Conservation (phyloP, 2,888 invertebrate genomes). For the Amphimallon solstitiale region DNA sequence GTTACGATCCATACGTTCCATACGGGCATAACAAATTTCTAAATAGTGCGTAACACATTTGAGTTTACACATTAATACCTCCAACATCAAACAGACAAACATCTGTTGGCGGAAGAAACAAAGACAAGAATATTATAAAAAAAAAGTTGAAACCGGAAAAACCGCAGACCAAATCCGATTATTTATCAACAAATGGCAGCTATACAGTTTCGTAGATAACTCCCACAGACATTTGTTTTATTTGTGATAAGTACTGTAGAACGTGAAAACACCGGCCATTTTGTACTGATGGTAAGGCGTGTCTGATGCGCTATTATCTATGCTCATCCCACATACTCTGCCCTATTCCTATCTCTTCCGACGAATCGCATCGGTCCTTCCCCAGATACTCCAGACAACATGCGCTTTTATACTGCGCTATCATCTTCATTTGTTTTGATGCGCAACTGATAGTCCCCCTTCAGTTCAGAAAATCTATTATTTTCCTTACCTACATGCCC, state of each 20-base stretch:
- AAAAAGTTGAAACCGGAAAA: no score
- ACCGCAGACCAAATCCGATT: no score
- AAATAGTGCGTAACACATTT: background rate
- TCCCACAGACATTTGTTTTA: background rate
- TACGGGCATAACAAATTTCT: slow-evolving; percentile 1
- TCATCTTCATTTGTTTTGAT: slow-evolving; percentile 38
- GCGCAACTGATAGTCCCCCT: slow-evolving; percentile 18
- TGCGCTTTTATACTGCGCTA: slow-evolving; percentile 30
- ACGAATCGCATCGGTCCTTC: slow-evolving; percentile 42
- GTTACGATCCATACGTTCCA: background rate
- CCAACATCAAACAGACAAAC: background rate
- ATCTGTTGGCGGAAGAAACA: background rate
- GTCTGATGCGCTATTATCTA: slow-evolving; percentile 49
- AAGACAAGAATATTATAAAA: background rate
- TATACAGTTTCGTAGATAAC: background rate
- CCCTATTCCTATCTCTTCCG: slow-evolving; percentile 41
- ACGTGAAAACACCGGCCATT: slow-evolving; percentile 41
- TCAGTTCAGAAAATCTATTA: background rate
- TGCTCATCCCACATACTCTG: slow-evolving; percentile 48
- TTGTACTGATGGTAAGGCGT: slow-evolving; percentile 43
- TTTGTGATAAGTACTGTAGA: background rate
- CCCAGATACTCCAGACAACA: slow-evolving; percentile 3
- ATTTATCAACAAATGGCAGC: background rate
- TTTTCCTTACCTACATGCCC: background rate
- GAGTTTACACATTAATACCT: background rate